Percentiles rank a stretch among this genome's conserved stretches.
These are phyloP conservation scores for Phortica magna DNA, from an alignment of 2,888 invertebrate species.

Conservation along the genomic window DNA sequence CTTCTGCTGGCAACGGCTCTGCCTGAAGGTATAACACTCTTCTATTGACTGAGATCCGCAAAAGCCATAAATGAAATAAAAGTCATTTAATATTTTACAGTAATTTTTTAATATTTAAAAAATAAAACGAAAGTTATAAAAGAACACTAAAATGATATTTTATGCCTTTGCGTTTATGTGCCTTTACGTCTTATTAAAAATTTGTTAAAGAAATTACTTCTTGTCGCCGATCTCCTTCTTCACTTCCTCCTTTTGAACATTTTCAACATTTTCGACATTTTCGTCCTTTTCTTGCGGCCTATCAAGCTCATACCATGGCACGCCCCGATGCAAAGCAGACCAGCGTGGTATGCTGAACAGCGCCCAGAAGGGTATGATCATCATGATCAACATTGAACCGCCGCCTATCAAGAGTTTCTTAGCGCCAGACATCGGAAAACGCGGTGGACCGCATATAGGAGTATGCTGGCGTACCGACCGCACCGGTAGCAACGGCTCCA, in stretches of 20 bases:
- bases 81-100: no score
- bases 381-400: slow-evolving; percentile 53
- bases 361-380: slow-evolving; percentile 62
- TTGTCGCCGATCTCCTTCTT: neutral
- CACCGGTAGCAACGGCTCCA: slow-evolving; percentile 30
- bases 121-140: no score
- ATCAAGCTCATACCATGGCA: slow-evolving; percentile 36
- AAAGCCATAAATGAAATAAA: no score
- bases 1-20: no score
- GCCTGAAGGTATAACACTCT: no score
- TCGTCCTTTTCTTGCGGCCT: neutral
- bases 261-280: neutral
- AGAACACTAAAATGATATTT: no score
- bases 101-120: no score
- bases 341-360: slow-evolving; percentile 57
- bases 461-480: slow-evolving; percentile 50
- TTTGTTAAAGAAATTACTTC: no score
- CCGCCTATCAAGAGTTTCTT: slow-evolving; percentile 52
- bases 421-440: slow-evolving; percentile 52
- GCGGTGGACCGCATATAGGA: slow-evolving; percentile 63
- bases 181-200: no score
- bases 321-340: slow-evolving; percentile 54
- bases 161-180: no score
- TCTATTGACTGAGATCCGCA: no score
- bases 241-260: neutral